A percentile compares a stretch with the other conserved stretches of the same genome.
These are phyloP conservation scores for Stylophora pistillata DNA, from an alignment of 64 coral and sea anemone species.

Conservation along the genomic window DNA sequence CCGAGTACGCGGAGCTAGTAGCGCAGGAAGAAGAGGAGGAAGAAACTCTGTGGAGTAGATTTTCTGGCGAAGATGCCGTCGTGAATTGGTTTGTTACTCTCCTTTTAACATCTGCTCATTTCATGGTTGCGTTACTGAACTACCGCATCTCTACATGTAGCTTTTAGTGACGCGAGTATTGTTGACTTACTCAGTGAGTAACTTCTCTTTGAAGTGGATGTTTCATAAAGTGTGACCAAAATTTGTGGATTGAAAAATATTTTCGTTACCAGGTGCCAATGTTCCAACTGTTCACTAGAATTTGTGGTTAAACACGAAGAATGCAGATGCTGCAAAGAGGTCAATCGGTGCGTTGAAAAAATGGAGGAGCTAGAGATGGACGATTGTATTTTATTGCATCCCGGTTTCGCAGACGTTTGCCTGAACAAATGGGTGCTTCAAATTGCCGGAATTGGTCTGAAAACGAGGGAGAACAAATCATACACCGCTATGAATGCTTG, in stretches of 20 bases:
- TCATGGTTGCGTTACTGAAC: not conserved
- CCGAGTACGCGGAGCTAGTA: not conserved
- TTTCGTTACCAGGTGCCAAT: not conserved
- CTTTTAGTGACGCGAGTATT: not conserved
- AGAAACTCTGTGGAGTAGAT: conserved; percentile 25
- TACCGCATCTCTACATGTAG: not conserved
- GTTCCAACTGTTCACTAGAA: conserved; percentile 25
- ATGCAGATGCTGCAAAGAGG: conserved; percentile 52
- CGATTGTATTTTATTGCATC: conserved; percentile 40
- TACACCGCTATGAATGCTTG: conserved; percentile 16
- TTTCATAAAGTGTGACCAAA: not conserved
- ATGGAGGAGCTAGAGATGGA: conserved; percentile 45
- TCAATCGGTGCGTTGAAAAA: conserved; percentile 23
- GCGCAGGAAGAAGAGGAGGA: conserved; percentile 13
- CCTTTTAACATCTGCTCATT: not conserved
- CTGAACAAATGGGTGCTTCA: conserved; percentile 51
- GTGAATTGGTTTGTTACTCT: conserved; percentile 25
- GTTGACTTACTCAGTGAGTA: not conserved
- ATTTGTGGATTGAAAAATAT: not conserved
- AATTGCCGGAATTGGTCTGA: conserved; percentile 39
- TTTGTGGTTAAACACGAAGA: conserved; percentile 49
- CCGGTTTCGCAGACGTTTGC: conserved; percentile 19
- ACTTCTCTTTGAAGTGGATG: not conserved
- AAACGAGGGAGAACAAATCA: conserved; percentile 37
- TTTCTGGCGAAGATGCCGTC: conserved; percentile 12